phyloP scores from a whole-genome alignment of 2,797 vertebrate genomes.

The Cossypha niveicapilla region DNA sequence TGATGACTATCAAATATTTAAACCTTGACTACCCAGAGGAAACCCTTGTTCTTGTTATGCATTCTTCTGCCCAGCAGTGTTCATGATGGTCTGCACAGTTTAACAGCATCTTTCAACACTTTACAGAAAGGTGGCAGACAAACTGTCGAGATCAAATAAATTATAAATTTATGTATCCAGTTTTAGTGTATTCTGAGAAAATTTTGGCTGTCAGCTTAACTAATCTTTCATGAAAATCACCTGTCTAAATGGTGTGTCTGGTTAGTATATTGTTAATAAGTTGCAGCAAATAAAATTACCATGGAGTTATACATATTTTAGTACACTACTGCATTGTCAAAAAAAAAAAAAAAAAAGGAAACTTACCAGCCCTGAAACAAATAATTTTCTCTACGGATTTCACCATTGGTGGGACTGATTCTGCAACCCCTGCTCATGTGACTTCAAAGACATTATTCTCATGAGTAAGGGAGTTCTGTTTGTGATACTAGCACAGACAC shows the following conservation, averaged over 20 bases:
- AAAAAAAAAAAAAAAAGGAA: background rate
- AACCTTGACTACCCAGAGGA: background rate
- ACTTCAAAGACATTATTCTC: constrained; percentile 52
- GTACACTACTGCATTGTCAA: background rate
- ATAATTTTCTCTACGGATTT: background rate
- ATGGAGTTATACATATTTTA: background rate
- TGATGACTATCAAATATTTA: background rate
- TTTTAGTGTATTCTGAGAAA: background rate
- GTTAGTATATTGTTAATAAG: background rate
- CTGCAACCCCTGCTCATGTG: constrained; percentile 45
- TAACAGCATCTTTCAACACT: rapidly evolving
- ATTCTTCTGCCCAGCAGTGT: background rate
- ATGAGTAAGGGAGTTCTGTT: constrained; percentile 56
- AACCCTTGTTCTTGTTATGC: background rate
- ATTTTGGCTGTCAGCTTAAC: background rate
- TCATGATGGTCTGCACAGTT: background rate
- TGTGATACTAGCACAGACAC: constrained; percentile 53
- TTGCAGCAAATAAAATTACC: background rate
- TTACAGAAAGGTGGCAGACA: background rate
- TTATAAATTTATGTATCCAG: background rate
- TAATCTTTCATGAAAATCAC: background rate
- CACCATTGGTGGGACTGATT: constrained; percentile 32
- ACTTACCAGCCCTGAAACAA: background rate
- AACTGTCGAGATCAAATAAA: background rate
- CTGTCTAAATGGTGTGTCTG: background rate